phyloP scores from a whole-genome alignment of 2,797 vertebrate species.

The Chloroceryle inda region DNA sequence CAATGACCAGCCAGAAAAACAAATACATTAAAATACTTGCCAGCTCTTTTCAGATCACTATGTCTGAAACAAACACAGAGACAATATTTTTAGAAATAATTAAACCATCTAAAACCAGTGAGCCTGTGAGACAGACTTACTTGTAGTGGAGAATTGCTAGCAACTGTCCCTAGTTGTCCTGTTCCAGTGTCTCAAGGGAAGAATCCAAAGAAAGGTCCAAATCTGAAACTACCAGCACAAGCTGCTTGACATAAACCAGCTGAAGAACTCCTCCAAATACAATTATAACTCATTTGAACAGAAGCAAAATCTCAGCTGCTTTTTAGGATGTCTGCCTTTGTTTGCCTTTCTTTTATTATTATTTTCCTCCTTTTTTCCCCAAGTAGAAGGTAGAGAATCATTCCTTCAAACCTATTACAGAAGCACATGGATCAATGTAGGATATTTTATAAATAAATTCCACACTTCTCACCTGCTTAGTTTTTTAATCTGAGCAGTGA shows the following conservation, averaged over 20 bases:
- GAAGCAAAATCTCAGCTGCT: fast-evolving
- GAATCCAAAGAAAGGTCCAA: background rate
- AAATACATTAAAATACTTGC: conserved; percentile 7
- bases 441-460: background rate
- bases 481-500: background rate
- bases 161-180: background rate
- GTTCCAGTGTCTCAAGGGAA: background rate
- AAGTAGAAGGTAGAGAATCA: too few species aligned
- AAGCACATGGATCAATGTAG: background rate
- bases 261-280: background rate
- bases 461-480: background rate
- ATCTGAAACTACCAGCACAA: background rate
- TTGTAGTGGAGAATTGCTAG: background rate
- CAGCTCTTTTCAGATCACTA: background rate
- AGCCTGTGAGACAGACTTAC: background rate
- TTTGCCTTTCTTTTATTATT: too few species aligned
- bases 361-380: too few species aligned
- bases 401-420: too few species aligned
- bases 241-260: background rate
- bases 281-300: background rate
- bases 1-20: background rate
- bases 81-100: conserved; percentile 11
- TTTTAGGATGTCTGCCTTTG: background rate
- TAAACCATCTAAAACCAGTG: background rate
- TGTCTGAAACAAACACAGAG: background rate